phyloP scores from a whole-genome alignment of 2,888 invertebrate genomes.

The Stenurella melanura region DNA sequence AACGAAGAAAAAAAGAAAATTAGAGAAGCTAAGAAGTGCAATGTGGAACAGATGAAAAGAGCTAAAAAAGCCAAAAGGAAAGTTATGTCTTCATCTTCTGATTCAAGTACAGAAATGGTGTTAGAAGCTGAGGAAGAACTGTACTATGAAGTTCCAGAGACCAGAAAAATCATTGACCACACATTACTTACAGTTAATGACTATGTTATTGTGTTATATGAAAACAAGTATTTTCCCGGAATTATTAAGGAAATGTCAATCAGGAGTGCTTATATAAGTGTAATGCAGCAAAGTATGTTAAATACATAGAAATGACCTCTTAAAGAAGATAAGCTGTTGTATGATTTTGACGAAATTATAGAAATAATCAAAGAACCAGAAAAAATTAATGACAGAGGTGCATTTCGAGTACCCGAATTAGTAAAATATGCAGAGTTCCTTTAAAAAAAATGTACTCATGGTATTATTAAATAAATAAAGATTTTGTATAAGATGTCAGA shows the following conservation, averaged over 20 bases:
- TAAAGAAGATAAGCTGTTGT: no score
- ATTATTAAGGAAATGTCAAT: no score
- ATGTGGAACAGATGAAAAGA: constrained; percentile 27
- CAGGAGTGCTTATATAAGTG: no score
- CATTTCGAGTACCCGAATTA: no score
- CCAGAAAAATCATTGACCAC: no score
- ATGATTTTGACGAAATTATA: no score
- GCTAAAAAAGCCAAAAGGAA: constrained; percentile 23
- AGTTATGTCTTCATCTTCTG: constrained; percentile 34
- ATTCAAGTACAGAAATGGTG: constrained; percentile 31
- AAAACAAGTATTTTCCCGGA: not conserved
- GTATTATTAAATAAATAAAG: not conserved
- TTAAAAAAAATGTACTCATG: not conserved
- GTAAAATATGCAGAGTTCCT: no score
- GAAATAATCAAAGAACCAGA: no score
- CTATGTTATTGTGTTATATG: not conserved
- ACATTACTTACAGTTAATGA: not conserved
- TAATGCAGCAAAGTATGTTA: no score
- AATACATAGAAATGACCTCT: no score
- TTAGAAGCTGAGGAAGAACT: constrained; percentile 38
- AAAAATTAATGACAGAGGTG: no score
- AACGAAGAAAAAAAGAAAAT: constrained; percentile 27
- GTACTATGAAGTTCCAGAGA: no score
- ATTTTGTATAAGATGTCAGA: not conserved
- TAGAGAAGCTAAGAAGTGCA: constrained; percentile 30